phyloP scores from a whole-genome alignment of 2,113 vertebrate genomes.

The Tachysurus vachellii region DNA sequence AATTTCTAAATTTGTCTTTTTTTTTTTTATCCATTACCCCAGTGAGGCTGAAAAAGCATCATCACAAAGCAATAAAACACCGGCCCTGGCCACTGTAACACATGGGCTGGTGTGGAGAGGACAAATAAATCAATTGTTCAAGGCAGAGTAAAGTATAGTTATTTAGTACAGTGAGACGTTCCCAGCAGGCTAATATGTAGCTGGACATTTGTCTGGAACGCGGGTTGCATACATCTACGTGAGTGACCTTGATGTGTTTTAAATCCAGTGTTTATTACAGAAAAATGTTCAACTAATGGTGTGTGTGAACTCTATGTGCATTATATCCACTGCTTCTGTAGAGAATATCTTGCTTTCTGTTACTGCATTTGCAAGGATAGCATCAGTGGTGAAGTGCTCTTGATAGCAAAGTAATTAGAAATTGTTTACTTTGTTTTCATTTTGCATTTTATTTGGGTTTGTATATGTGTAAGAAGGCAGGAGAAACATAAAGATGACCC shows the following conservation, averaged over 20 bases:
- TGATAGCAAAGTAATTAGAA: slow-evolving; percentile 23
- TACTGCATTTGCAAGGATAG: not conserved
- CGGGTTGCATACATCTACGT: slow-evolving; percentile 5
- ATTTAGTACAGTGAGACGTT: not conserved
- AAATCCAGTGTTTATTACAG: not conserved
- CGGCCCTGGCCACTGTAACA: not conserved
- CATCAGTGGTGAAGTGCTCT: slow-evolving; percentile 12
- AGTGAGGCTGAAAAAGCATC: slow-evolving; percentile 26
- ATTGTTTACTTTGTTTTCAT: slow-evolving; percentile 2
- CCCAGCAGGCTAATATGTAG: not conserved
- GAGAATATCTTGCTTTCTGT: not conserved
- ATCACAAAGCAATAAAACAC: slow-evolving; percentile 6
- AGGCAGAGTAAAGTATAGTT: not conserved
- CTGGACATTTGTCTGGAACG: slow-evolving; percentile 1
- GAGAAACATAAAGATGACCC: not conserved
- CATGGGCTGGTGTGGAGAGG: slow-evolving; percentile 15
- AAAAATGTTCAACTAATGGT: not conserved
- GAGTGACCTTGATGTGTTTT: slow-evolving; percentile 20
- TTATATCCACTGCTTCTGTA: not conserved
- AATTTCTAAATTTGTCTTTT: slow-evolving; percentile 13
- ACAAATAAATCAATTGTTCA: slow-evolving; percentile 26
- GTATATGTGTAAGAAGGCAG: not conserved
- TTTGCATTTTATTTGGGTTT: slow-evolving; percentile 28
- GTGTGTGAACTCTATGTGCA: not conserved
- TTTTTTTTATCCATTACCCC: slow-evolving; percentile 5